Evolutionary conservation across 2,113 vertebrate genomes (phyloP), one percentile per base, ranked within the genome.

Genomic region (Hippocampus mohnikei): DNA sequence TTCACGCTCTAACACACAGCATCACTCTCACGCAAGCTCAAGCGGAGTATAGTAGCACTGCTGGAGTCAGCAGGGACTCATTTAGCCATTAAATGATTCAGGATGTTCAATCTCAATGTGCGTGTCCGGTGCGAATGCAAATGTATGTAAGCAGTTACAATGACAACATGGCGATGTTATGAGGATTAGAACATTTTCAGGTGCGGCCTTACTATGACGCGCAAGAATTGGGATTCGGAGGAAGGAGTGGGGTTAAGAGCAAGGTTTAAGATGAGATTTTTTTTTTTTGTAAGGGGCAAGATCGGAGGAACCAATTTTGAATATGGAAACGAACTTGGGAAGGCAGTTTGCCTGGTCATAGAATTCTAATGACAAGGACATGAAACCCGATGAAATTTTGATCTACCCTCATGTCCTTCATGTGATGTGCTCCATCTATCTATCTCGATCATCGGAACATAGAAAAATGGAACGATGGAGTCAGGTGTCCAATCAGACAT

Each of bases 41-140:
- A 68, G 72, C 41, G 68, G 50, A 29, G 63, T 46, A 46, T 18
- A 27, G 69, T 58, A 52, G 64, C 69, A 56, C 53, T 83, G 72
- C 62, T 78, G 75, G 69, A 69, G 76, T 87, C 81, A 84, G 81
- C 81, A 83, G 72, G 75, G 74, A 68, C 73, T 82, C 73, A 79
- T 85, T 88, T 81, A 87, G 73, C 53, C 68, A 50, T 80, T 82
- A 80, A 85, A 83, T 65, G 53, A 87, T 81, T 81, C 72, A 81
- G 78, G 68, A 80, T 80, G 67, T 69, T 77, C 63, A 71, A 60
- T 65, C 18, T 37, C 10, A 18, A 12, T 74, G 42, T 44, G 25
- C 70, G 41, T 55, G 50, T 64, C 2, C 20, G 42, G 3, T 11
- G 29, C 33, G 29, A 66, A n/a, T 65, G 15, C 23, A 21, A 44